Conservation (phyloP, 2,797 vertebrate species). For the Etheostoma nigrum region DNA sequence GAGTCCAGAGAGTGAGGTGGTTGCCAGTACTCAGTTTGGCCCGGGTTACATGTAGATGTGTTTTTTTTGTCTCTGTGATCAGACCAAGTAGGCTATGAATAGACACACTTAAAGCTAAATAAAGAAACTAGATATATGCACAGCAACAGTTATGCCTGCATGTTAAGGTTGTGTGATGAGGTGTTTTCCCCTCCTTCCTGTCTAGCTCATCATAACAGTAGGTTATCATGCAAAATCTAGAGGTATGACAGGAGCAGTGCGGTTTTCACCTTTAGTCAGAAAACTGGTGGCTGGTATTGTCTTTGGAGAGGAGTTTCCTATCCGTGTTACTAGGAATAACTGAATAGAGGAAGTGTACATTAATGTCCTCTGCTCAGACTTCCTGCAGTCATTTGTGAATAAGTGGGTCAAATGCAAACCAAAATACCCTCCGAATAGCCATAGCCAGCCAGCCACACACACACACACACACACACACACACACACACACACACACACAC, state of each 20-base stretch:
- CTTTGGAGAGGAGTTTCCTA: slow-evolving; percentile 58
- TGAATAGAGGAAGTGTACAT: slow-evolving; percentile 62
- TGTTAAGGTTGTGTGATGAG: not conserved
- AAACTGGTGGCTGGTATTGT: slow-evolving; percentile 7
- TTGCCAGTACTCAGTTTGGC: slow-evolving; percentile 26
- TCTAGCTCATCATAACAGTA: slow-evolving; percentile 6
- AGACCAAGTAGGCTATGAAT: slow-evolving; percentile 45
- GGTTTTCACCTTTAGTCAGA: slow-evolving; percentile 40
- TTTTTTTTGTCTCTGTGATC: slow-evolving; percentile 18
- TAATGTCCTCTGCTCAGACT: slow-evolving; percentile 40
- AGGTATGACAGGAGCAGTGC: not conserved
- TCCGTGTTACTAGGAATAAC: slow-evolving; percentile 50
- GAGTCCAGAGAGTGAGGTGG: slow-evolving; percentile 35
- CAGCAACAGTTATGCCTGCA: not conserved
- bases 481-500: too few species aligned
- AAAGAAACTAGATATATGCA: slow-evolving; percentile 36
- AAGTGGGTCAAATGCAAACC: slow-evolving; percentile 48
- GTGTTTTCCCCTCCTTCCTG: slow-evolving; percentile 37
- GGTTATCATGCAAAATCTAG: not conserved
- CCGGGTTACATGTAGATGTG: slow-evolving; percentile 19
- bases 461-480: too few species aligned
- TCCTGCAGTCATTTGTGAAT: slow-evolving; percentile 50
- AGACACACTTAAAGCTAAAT: slow-evolving; percentile 50
- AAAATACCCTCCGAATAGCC: too few species aligned
- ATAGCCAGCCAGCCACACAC: too few species aligned